phyloP scores from a whole-genome alignment of 2,113 vertebrate species.

The Henicopernis longicauda region DNA sequence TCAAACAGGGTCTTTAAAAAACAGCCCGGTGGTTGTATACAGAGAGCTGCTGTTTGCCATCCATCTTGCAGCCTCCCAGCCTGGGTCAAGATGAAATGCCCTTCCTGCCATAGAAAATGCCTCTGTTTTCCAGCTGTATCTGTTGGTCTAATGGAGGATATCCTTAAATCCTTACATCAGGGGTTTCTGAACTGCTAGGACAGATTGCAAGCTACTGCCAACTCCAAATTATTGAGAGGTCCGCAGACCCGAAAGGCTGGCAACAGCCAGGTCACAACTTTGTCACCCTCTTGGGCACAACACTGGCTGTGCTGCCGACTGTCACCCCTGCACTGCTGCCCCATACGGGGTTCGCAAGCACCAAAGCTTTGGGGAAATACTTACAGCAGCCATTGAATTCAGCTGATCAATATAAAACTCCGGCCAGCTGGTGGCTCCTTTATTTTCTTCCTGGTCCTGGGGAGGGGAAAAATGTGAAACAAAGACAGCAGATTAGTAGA shows the following conservation, averaged over 20 bases:
- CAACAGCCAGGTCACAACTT: neutral
- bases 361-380: conserved; percentile 55
- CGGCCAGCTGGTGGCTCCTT: conserved; percentile 98
- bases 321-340: neutral
- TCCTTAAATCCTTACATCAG: neutral
- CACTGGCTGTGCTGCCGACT: accelerated
- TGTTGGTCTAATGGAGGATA: neutral
- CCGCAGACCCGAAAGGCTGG: neutral
- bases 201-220: neutral
- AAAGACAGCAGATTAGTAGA: conserved; percentile 4
- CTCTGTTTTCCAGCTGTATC: neutral
- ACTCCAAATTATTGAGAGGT: neutral
- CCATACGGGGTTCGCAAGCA: accelerated
- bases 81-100: neutral
- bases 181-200: neutral
- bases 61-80: neutral
- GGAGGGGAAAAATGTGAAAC: neutral
- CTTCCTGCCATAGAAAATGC: neutral
- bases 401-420: conserved; percentile 98
- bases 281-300: accelerated
- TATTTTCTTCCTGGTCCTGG: conserved; percentile 98
- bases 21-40: neutral
- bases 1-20: neutral
- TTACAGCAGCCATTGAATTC: conserved; percentile 97
- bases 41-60: neutral